Base-by-base conservation (phyloP, 2,797 vertebrate species). In the Falco cherrug region DNA sequence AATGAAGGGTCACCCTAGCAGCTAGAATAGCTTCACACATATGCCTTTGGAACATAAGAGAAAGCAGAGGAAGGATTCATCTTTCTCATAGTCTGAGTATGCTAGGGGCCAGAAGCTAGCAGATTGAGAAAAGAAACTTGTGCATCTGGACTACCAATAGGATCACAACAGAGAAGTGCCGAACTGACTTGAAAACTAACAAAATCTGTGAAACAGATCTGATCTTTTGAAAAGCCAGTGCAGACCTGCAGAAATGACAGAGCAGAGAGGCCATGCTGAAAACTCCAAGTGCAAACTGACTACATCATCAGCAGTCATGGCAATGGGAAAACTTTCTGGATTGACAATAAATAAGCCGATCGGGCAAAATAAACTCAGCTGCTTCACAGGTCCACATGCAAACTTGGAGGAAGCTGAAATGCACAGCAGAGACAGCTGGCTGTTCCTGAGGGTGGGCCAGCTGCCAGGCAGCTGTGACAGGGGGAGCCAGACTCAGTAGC, bases 401-500 rank as follows among this genome's bases (percentile, higher is more conserved):
- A 83, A 65, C 81, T 75, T 17, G 43, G 57, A 95, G 93, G 78
- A 94, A 94, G 68, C 77, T 64, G 90, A 76, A 94, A 43, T 3
- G 28, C 59, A 41, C 21, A 79, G 83, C 90, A 94, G 84, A 94
- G 90, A 84, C 88, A 94, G 93, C 94, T 96, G 95, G 88, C 88
- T 95, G 88, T 57, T 95, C 80, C 86, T 29, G 16, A 85, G 81
- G 29, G 64, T 61, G 76, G 90, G 90, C 92, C 48, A 6, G 12
- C 41, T 83, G 94, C 88, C 95, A 96, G 86, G 90, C 97, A 95
- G 90, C 95, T 95, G 96, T 53, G 81, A 89, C 84, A 90, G 35
- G 48, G 75, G 60, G 6, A 93, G 75, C 48, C 84, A 92, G 64
- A 79, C 80, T 90, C 86, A 19, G 93, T 92, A 96, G 96, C 92